Evolutionary conservation across 2,113 vertebrate species (phyloP).

Genomic region (Equus quagga): DNA sequence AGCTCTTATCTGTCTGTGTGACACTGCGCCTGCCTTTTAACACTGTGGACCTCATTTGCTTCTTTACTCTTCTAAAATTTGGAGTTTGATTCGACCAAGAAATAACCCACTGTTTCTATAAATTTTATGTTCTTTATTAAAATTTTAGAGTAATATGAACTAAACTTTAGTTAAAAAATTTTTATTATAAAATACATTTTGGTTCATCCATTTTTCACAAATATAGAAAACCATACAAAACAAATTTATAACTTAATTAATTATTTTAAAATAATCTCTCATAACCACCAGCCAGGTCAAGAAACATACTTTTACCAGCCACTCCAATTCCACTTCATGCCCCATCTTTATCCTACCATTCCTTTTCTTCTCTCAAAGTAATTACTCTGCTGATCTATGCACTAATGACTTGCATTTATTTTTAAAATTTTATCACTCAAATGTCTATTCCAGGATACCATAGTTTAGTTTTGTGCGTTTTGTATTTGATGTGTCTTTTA

Average conservation of each 20-base stretch:
- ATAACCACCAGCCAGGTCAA: not conserved
- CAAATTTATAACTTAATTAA: not conserved
- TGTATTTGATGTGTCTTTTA: not conserved
- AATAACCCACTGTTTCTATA: not conserved
- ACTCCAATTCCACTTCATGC: not conserved
- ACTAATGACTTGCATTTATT: not conserved
- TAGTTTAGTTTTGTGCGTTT: not conserved
- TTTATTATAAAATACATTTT: not conserved
- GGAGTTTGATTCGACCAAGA: not conserved
- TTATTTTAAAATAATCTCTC: not conserved
- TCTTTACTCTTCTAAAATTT: not conserved
- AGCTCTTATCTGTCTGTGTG: not conserved
- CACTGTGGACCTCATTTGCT: not conserved
- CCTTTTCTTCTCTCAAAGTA: not conserved
- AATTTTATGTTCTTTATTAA: not conserved
- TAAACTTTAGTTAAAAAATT: not conserved
- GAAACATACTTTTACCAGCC: not conserved
- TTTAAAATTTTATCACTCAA: not conserved
- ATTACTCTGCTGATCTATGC: not conserved
- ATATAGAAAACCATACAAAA: not conserved
- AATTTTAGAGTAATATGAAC: not conserved
- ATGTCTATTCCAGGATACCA: not conserved
- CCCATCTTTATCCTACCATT: not conserved
- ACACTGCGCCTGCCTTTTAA: not conserved
- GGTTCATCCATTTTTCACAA: not conserved